Conservation (phyloP, 2,888 invertebrate genomes). For the Stegophylla sp. region DNA sequence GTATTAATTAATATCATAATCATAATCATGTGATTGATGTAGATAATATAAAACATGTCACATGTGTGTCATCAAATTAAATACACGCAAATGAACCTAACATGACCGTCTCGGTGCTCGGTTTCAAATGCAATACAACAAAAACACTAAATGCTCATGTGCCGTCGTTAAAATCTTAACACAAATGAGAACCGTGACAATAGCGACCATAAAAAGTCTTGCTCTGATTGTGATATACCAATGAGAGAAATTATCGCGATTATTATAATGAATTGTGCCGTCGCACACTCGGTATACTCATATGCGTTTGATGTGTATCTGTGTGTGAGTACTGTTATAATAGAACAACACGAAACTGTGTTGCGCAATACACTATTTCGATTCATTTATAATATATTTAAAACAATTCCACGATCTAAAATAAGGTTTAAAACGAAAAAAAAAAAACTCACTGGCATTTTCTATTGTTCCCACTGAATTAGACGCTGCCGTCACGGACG, state of each 20-base stretch:
- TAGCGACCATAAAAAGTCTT: conserved; percentile 29
- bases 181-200: conserved; percentile 31
- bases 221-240: conserved; percentile 43
- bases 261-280: conserved; percentile 39
- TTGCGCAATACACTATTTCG: neutral
- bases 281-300: neutral
- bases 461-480: conserved; percentile 70
- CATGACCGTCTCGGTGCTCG: neutral
- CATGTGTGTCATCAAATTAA: conserved; percentile 25
- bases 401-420: conserved; percentile 7
- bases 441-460: conserved; percentile 82
- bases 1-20: neutral
- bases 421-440: neutral
- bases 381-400: neutral
- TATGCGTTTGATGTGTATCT: neutral
- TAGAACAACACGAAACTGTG: neutral
- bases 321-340: neutral
- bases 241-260: conserved; percentile 41
- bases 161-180: neutral
- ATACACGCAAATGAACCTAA: neutral
- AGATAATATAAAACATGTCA: neutral
- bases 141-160: neutral
- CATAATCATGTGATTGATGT: neutral
- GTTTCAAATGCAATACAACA: neutral
- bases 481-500: conserved; percentile 47